phyloP scores from a whole-genome alignment of 2,113 vertebrate species.

The Lamprotornis superbus region DNA sequence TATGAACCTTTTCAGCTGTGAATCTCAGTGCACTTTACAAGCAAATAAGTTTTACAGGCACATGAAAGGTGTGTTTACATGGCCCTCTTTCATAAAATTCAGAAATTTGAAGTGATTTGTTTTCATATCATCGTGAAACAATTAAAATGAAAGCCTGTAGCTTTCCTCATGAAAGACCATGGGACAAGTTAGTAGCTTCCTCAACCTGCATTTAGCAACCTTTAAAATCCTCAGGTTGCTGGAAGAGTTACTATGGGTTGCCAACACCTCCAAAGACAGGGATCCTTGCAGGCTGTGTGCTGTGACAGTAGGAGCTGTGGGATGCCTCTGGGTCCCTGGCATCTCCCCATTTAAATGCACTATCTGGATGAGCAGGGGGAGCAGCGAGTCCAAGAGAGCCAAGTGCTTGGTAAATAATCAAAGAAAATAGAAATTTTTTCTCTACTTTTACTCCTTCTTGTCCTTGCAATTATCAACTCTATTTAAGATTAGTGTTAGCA shows the following conservation, averaged over 20 bases:
- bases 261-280: background rate
- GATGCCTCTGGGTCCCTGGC: fast-evolving
- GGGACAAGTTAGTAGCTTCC: background rate
- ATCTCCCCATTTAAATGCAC: background rate
- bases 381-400: background rate
- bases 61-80: background rate
- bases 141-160: background rate
- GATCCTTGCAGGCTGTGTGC: background rate
- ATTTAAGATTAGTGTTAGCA: slow-evolving; percentile 25
- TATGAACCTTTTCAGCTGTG: background rate
- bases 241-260: background rate
- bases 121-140: background rate
- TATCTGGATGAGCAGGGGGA: background rate
- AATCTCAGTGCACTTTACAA: background rate
- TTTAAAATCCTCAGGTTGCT: background rate
- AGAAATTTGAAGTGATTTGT: background rate
- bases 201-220: background rate
- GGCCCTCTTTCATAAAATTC: background rate
- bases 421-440: background rate
- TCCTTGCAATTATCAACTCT: background rate
- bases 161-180: background rate
- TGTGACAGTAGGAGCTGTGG: background rate
- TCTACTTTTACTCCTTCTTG: background rate
- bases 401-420: background rate
- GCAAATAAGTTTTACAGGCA: background rate